Conservation (phyloP, 2,888 invertebrate genomes). For the Caenorhabditis sp. region DNA sequence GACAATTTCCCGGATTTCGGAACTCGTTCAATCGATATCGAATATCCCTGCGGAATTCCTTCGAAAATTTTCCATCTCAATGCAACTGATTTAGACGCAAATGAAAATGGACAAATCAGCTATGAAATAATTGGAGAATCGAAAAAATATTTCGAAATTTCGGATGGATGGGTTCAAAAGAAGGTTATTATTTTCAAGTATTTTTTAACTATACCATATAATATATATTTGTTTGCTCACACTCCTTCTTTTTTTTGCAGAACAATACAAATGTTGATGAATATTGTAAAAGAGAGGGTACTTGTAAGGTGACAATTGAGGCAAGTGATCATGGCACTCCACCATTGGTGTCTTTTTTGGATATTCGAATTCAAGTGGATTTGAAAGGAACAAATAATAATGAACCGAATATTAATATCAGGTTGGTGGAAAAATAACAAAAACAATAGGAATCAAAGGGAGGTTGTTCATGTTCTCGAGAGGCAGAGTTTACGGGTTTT, state of each 20-base stretch:
- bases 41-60: constrained; percentile 19
- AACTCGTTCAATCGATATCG: constrained; percentile 72
- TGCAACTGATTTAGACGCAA: constrained; percentile 85
- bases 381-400: constrained; percentile 8
- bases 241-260: constrained; percentile 12
- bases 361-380: constrained; percentile 82
- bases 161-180: constrained; percentile 8
- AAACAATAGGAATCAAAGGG: not conserved
- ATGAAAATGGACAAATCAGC: constrained; percentile 83
- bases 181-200: too few relatives aligned
- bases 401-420: constrained; percentile 45
- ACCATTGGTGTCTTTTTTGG: constrained; percentile 82
- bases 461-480: too few relatives aligned
- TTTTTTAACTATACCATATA: constrained; percentile 4
- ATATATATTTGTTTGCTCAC: constrained; percentile 4
- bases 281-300: constrained; percentile 9
- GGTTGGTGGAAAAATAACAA: constrained; percentile 12
- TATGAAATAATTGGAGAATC: constrained; percentile 79
- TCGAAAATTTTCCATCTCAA: constrained; percentile 76
- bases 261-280: constrained; percentile 11
- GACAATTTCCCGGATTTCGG: constrained; percentile 88
- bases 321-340: constrained; percentile 85
- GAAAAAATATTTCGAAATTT: constrained; percentile 77
- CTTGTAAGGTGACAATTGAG: constrained; percentile 85
- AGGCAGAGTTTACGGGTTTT: too few relatives aligned